Base-by-base conservation (phyloP, 2,888 invertebrate genomes). In the Eremobia ochroleuca region DNA sequence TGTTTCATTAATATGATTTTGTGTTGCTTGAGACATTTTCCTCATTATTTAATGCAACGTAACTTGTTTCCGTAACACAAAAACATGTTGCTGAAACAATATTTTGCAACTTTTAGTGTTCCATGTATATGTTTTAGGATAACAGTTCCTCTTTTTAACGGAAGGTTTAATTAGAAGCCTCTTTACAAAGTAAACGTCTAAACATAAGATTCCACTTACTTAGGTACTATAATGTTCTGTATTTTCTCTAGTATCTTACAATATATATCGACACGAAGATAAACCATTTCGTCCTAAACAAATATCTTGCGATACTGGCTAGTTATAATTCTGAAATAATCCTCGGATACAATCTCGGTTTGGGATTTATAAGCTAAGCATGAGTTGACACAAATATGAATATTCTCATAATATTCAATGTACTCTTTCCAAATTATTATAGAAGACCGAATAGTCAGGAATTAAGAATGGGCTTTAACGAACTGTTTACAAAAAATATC, bases 221-320 rank as follows among this genome's bases (percentile, higher is more conserved):
- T 31, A n/a, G n/a, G n/a, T n/a, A 15, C 21, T n/a, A 34, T 21
- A 31, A 62, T 49, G 34, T 55, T 34, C n/a, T 28, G 4, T 73
- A 69, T 61, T 31, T 72, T 52, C 46, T 65, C 25, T 18, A 67
- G 46, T 58, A n/a, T 31, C 8, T n/a, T n/a, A 66, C 18, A 25
- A 66, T 43, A n/a, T 1, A 52, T n/a, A 52, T n/a, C 25, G 52
- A 52, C 25, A n/a, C n/a, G 9, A 71, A 55, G 58, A 68, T 71
- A 58, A 70, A 11, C 62, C 31, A 59, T 49, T 85, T 65, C 4
- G 55, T 81, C 81, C 82, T 72, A 72, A 81, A 40, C 65, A 75
- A 81, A 82, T 76, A 81, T 81, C 68, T 65, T 70, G 18, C 18
- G 28, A 61, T 66, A 61, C n/a, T n/a, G 15, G 37, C 43, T 65